A percentile compares a stretch with the other conserved stretches of the same genome.
Conservation (phyloP, 1,140 invertebrate species). For the Nixonia krombeini region DNA sequence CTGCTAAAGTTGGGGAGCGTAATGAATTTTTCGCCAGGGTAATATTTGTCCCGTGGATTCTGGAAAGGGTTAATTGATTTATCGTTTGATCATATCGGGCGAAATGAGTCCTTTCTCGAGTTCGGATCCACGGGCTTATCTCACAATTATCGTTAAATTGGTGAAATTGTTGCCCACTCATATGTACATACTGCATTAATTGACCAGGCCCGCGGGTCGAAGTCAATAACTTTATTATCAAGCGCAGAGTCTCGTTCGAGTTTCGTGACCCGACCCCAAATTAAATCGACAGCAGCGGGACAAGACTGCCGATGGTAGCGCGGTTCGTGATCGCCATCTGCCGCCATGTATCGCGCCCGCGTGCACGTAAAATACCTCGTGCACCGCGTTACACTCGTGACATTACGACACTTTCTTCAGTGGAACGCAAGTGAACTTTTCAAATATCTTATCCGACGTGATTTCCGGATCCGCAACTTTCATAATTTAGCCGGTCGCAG, state of each 20-base stretch:
- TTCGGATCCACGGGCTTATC: neutral
- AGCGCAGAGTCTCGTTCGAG: neutral
- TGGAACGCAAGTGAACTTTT: slow-evolving; percentile 36
- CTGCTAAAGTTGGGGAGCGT: too few species aligned
- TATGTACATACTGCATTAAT: slow-evolving; percentile 1
- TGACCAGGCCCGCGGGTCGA: neutral
- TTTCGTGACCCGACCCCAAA: neutral
- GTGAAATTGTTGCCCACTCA: neutral
- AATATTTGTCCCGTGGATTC: too few species aligned
- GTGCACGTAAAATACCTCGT: too few species aligned
- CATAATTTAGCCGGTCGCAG: slow-evolving; percentile 33
- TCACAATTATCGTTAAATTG: neutral
- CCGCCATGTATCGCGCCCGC: neutral
- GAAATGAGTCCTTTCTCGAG: too few species aligned
- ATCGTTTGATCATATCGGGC: too few species aligned
- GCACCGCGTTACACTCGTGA: too few species aligned
- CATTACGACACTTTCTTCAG: too few species aligned
- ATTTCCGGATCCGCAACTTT: slow-evolving; percentile 35
- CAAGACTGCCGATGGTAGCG: neutral
- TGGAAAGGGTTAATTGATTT: too few species aligned
- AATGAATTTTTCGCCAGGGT: too few species aligned
- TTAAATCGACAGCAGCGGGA: neutral
- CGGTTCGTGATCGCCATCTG: neutral
- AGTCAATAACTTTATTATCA: slow-evolving; percentile 3
- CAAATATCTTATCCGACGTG: slow-evolving; percentile 26